Evolutionary conservation across 2,797 vertebrate genomes (phyloP).

Genomic region (Ctenochaetus hawaiiensis): DNA sequence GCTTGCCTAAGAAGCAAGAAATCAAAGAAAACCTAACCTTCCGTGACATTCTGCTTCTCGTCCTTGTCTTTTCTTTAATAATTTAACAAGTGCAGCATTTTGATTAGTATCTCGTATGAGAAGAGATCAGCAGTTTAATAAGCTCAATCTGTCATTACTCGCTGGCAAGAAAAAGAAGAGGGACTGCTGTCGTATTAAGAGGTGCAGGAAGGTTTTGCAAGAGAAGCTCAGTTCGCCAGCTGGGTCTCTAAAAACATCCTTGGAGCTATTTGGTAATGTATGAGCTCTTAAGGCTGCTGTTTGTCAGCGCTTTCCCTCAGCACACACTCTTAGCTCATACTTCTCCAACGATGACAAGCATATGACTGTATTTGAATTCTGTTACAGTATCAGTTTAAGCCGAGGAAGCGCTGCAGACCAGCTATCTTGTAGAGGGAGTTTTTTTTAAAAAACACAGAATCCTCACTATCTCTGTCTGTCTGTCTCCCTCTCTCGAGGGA

Average conservation of each 20-base stretch:
- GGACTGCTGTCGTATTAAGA: constrained; percentile 18
- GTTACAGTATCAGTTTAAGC: constrained; percentile 47
- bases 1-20: constrained; percentile 66
- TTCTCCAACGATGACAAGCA: constrained; percentile 48
- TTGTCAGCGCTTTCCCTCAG: constrained; percentile 32
- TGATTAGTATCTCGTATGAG: constrained; percentile 57
- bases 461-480: constrained; percentile 55
- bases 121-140: constrained; percentile 56
- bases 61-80: constrained; percentile 64
- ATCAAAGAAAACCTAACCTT: constrained; percentile 74
- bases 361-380: constrained; percentile 60
- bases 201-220: constrained; percentile 23
- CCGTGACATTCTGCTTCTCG: constrained; percentile 59
- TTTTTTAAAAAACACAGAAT: constrained; percentile 33
- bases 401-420: constrained; percentile 46
- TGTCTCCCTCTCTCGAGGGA: constrained; percentile 51
- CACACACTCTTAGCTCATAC: constrained; percentile 15
- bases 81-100: constrained; percentile 71
- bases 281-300: constrained; percentile 35
- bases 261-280: constrained; percentile 46
- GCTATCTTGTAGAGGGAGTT: constrained; percentile 39
- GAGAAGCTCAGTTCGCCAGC: constrained; percentile 21
- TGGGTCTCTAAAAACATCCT: constrained; percentile 42
- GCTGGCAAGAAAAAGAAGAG: constrained; percentile 25
- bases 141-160: constrained; percentile 45